Evolutionary conservation across 1,140 invertebrate species (phyloP).

Genomic region (Bacillus rossius): DNA sequence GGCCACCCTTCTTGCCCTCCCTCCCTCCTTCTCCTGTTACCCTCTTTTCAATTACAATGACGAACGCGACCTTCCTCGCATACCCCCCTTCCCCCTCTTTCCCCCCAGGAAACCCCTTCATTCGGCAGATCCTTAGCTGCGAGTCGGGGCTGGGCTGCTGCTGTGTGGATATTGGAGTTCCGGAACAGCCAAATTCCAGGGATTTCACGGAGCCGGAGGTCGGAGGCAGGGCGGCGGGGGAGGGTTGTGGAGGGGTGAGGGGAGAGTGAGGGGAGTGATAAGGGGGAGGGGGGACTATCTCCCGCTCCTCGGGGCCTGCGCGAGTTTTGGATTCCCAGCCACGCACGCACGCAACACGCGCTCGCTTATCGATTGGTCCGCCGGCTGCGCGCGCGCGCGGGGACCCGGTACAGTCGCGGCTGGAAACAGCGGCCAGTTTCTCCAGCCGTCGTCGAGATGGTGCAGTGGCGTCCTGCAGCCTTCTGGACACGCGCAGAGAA

Average conservation of each 20-base stretch:
- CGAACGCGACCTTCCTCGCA: conserved; percentile 2
- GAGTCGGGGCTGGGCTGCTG: neutral
- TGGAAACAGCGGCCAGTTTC: too few species aligned
- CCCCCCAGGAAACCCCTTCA: too few species aligned
- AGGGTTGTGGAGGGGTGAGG: neutral
- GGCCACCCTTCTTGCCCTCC: neutral
- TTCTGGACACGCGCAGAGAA: neutral
- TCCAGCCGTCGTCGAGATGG: too few species aligned
- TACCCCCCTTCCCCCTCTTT: too few species aligned
- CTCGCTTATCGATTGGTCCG: too few species aligned
- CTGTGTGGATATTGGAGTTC: conserved; percentile 2
- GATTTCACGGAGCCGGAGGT: neutral
- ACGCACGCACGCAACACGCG: neutral
- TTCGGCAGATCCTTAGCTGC: too few species aligned
- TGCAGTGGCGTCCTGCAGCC: too few species aligned
- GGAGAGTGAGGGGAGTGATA: neutral
- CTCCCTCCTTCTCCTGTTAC: neutral
- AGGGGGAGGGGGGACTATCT: too few species aligned
- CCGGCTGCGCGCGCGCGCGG: too few species aligned
- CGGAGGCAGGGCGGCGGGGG: neutral
- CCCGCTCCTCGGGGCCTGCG: neutral
- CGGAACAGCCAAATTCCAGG: conserved; percentile 10
- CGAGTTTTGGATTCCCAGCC: conserved; percentile 8
- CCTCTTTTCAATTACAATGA: conserved; percentile 16
- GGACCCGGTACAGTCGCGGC: too few species aligned